Conservation (phyloP, 2,797 vertebrate genomes). For the Falco biarmicus region DNA sequence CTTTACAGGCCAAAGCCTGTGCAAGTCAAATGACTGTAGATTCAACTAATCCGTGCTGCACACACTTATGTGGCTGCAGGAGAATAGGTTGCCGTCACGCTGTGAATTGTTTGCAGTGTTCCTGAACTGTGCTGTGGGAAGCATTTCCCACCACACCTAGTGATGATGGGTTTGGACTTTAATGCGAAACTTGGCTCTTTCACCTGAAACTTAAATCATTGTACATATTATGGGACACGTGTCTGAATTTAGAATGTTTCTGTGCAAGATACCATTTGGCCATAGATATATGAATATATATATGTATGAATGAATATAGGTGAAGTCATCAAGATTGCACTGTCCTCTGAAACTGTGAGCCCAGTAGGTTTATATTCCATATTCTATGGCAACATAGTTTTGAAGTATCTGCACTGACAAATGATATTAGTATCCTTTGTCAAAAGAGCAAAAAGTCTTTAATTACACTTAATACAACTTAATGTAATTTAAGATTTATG, state of each 20-base stretch:
- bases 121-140: background rate
- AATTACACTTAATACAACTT: background rate
- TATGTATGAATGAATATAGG: background rate
- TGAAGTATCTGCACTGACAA: background rate
- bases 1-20: background rate
- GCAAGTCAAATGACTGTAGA: fast-evolving
- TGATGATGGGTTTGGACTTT: background rate
- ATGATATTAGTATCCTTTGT: background rate
- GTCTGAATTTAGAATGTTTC: background rate
- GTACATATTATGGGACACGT: fast-evolving
- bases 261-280: background rate
- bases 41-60: background rate
- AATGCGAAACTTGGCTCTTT: conserved; percentile 42
- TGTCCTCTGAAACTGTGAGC: background rate
- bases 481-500: background rate
- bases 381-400: background rate
- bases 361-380: background rate
- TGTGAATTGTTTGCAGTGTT: background rate
- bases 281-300: background rate
- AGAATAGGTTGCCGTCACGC: background rate
- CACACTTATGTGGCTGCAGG: background rate
- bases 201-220: conserved; percentile 17
- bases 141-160: conserved; percentile 12
- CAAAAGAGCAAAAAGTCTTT: background rate
- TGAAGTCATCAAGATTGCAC: background rate